phyloP scores from a whole-genome alignment of 2,888 invertebrate species.

The Drosophila affinis region DNA sequence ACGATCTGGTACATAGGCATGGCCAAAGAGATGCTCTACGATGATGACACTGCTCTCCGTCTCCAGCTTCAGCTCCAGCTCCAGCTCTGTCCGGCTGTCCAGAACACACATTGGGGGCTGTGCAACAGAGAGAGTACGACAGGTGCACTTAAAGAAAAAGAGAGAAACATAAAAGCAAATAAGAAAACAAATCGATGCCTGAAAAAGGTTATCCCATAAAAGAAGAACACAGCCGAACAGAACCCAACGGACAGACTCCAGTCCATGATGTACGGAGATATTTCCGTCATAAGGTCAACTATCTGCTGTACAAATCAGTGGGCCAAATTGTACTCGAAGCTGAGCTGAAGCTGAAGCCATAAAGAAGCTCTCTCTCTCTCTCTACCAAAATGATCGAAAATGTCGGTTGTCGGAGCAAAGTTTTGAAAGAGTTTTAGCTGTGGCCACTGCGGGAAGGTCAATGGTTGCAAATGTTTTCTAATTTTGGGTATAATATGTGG shows the following conservation, averaged over 20 bases:
- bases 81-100: background rate
- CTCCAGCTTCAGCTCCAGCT: too few relatives aligned
- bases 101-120: background rate
- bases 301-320: background rate
- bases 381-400: background rate
- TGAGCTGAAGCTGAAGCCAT: too few relatives aligned
- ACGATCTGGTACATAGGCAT: slow-evolving; percentile 45
- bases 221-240: background rate
- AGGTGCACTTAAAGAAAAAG: slow-evolving; percentile 30
- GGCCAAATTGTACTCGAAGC: background rate
- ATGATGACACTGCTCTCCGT: slow-evolving; percentile 42
- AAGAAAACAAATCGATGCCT: background rate
- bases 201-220: background rate
- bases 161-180: slow-evolving; percentile 7
- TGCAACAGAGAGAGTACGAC: slow-evolving; percentile 2
- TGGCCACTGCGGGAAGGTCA: background rate
- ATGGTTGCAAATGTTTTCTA: too few relatives aligned
- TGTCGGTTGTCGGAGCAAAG: background rate
- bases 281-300: background rate
- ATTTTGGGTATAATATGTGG: too few relatives aligned
- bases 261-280: background rate
- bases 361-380: background rate
- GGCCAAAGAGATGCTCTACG: slow-evolving; percentile 48
- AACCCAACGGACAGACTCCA: background rate
- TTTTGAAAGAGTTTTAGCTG: background rate